Base-by-base conservation (phyloP, 2,797 vertebrate genomes). In the Stomatorhinus walkeri region DNA sequence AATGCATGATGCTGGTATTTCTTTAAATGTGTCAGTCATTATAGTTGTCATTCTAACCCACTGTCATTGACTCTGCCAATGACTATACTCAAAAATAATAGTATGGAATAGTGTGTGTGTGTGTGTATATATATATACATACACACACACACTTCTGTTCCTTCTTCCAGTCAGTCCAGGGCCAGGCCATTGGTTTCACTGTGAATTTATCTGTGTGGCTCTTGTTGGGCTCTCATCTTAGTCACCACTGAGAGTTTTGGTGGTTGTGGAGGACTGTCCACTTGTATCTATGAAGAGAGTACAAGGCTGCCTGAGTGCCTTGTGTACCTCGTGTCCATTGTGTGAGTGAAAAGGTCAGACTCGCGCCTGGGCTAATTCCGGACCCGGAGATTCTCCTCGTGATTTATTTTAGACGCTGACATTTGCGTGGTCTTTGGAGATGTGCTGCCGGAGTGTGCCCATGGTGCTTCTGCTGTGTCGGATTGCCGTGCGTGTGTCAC, bases 361-460 rank as follows among this genome's bases (percentile, higher is more conserved):
- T 91, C 90, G 90, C 92, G 89, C 92, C 93, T 91, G 4, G 89
- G 93, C 93, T 95, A 94, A 95, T 92, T 94, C 93, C 92, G 93
- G 94, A 93, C 87, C 89, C 90, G 90, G 90, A 90, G 91, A 91
- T 48, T 90, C 89, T 87, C 89, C 89, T 90, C 64, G 84, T 90
- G 49, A 88, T 88, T 90, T 91, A n/a, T 64, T 87, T 89, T 61
- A 88, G 61, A 28, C 81, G 91, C 40, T 91, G 91, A 89, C 87
- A 88, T 90, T 89, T 90, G 76, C 87, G 54, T 91, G 85, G 88
- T 87, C 79, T 51, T 85, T 90, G 85, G 89, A 8, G 28, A 87
- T 32, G 61, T 4, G 76, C 14, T 64, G n/a, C 12, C 32, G 54
- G 12, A 61, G 51, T 10, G 54, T 24, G 56, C 28, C 48, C 6